Evolutionary conservation across 2,888 invertebrate species (phyloP).

Genomic region (Colostygia pectinataria): DNA sequence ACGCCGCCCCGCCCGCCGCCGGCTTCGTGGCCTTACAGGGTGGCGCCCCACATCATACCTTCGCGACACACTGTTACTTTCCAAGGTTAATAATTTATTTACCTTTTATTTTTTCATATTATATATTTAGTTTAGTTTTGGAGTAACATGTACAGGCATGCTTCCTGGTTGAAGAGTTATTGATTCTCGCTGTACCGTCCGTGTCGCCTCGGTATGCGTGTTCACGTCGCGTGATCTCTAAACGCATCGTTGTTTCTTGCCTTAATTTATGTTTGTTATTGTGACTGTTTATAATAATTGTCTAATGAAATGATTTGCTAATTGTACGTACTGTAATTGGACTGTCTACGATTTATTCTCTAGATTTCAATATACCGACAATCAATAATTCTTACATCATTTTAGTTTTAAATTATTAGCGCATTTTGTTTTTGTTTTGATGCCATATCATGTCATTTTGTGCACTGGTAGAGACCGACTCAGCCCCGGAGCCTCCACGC

Average conservation of each 20-base stretch:
- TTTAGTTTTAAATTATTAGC: conserved; percentile 36
- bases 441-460: conserved; percentile 60
- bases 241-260: conserved; percentile 36
- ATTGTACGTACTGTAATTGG: conserved; percentile 13
- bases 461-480: conserved; percentile 83
- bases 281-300: conserved; percentile 28
- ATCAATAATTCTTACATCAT: conserved; percentile 38
- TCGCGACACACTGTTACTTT: conserved; percentile 88
- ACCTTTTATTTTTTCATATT: conserved; percentile 41
- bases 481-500: conserved; percentile 85
- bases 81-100: conserved; percentile 85
- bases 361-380: conserved; percentile 14
- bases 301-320: conserved; percentile 14
- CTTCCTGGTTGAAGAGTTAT: conserved; percentile 54
- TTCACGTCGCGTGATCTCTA: conserved; percentile 50
- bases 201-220: conserved; percentile 43
- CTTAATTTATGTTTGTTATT: conserved; percentile 34
- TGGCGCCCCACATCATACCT: conserved; percentile 76
- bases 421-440: conserved; percentile 51
- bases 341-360: conserved; percentile 1
- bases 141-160: conserved; percentile 56
- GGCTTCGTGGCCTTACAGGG: conserved; percentile 68
- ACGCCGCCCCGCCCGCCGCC: conserved; percentile 80
- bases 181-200: conserved; percentile 56
- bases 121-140: conserved; percentile 64